phyloP scores from a whole-genome alignment of 2,888 invertebrate genomes.

The Zaprionus obscuricornis region DNA sequence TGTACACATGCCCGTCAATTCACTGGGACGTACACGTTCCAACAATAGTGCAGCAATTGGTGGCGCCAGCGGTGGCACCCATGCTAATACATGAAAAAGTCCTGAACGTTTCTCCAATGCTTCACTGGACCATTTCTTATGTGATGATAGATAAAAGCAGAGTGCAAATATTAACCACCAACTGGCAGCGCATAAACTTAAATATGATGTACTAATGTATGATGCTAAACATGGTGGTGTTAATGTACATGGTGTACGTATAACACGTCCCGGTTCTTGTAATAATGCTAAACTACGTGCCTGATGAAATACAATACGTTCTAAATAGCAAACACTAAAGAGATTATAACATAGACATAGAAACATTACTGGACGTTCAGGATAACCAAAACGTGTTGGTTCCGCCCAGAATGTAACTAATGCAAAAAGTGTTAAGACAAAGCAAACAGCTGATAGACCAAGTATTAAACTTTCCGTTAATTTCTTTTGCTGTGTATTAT shows the following conservation, averaged over 20 bases:
- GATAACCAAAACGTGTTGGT: slow-evolving; percentile 94
- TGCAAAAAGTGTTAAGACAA: slow-evolving; percentile 92
- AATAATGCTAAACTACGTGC: slow-evolving; percentile 74
- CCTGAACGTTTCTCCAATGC: slow-evolving; percentile 93
- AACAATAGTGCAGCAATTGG: slow-evolving; percentile 92
- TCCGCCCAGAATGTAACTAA: slow-evolving; percentile 95
- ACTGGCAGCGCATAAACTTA: slow-evolving; percentile 90
- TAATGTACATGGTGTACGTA: slow-evolving; percentile 82
- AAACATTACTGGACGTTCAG: slow-evolving; percentile 95
- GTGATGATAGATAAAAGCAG: slow-evolving; percentile 95
- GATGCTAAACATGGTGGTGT: slow-evolving; percentile 88
- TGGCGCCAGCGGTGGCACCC: slow-evolving; percentile 94
- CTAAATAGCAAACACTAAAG: slow-evolving; percentile 89
- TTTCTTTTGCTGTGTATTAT: slow-evolving; percentile 87
- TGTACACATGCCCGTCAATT: slow-evolving; percentile 93
- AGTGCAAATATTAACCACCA: slow-evolving; percentile 96
- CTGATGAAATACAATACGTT: slow-evolving; percentile 86
- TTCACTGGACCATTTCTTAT: slow-evolving; percentile 96
- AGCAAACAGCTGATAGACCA: slow-evolving; percentile 90
- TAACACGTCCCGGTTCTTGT: slow-evolving; percentile 83
- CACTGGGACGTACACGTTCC: slow-evolving; percentile 90
- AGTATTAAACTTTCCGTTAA: slow-evolving; percentile 90
- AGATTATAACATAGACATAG: slow-evolving; percentile 94
- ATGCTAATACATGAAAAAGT: slow-evolving; percentile 93
- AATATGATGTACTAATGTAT: slow-evolving; percentile 90